A percentile compares a stretch with the other conserved stretches of the same genome.
These are phyloP conservation scores for Carassius auratus DNA, from an alignment of 2,113 vertebrate genomes.

Conservation along the genomic window DNA sequence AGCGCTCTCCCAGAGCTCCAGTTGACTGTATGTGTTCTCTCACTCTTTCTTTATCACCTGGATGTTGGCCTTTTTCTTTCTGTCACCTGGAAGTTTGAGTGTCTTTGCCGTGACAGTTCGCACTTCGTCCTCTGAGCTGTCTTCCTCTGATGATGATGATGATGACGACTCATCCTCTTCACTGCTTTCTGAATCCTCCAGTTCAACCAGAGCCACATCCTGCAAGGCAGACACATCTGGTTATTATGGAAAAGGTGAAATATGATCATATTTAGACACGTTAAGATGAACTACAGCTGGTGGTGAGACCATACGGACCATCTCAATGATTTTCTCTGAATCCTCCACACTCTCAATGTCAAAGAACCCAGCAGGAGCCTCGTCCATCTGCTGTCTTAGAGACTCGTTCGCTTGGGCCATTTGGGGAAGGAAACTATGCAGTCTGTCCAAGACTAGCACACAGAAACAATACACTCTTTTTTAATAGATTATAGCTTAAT, in stretches of 20 bases:
- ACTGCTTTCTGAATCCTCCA: slow-evolving; percentile 74
- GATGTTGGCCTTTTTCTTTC: slow-evolving; percentile 76
- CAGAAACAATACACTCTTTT: slow-evolving; percentile 2
- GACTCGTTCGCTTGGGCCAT: slow-evolving; percentile 88
- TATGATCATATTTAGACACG: neutral
- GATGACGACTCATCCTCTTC: slow-evolving; percentile 58
- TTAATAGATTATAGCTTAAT: neutral
- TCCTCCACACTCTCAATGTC: slow-evolving; percentile 86
- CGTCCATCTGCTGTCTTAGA: slow-evolving; percentile 81
- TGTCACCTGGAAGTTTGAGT: slow-evolving; percentile 81
- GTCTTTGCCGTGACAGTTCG: slow-evolving; percentile 75
- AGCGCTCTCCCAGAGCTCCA: neutral
- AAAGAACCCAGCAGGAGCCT: slow-evolving; percentile 76
- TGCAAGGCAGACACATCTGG: slow-evolving; percentile 52
- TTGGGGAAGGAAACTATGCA: slow-evolving; percentile 89
- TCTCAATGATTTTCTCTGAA: slow-evolving; percentile 84
- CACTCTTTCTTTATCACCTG: slow-evolving; percentile 76
- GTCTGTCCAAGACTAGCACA: slow-evolving; percentile 81
- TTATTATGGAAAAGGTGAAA: neutral
- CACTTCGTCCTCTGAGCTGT: slow-evolving; percentile 68
- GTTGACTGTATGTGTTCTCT: neutral
- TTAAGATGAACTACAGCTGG: neutral
- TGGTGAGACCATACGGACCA: slow-evolving; percentile 76
- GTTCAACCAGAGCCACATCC: slow-evolving; percentile 89
- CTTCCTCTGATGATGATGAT: slow-evolving; percentile 57